These are phyloP conservation scores for Anguilla anguilla DNA, from an alignment of 2,797 vertebrate species.

Conservation along the genomic window DNA sequence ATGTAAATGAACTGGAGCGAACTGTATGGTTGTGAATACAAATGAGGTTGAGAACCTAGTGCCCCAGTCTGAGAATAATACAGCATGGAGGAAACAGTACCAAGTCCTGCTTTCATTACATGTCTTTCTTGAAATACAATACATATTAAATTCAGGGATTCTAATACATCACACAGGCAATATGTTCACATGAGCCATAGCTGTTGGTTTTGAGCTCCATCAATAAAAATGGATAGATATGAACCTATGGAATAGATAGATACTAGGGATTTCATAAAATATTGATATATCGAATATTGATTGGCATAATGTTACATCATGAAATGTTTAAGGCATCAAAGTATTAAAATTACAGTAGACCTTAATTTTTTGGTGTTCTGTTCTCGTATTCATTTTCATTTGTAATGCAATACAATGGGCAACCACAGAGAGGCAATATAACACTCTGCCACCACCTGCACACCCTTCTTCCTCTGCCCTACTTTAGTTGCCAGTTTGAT, in stretches of 20 bases:
- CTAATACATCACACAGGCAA: not conserved
- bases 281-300: too few species aligned
- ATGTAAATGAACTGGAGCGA: conserved; percentile 91
- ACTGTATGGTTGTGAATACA: conserved; percentile 86
- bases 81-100: conserved; percentile 56
- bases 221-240: not conserved
- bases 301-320: too few species aligned
- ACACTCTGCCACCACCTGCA: too few species aligned
- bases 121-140: conserved; percentile 42
- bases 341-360: too few species aligned
- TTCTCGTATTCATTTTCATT: too few species aligned
- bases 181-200: not conserved
- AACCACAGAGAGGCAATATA: too few species aligned
- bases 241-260: not conserved
- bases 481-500: not conserved
- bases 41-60: conserved; percentile 78
- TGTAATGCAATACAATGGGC: too few species aligned
- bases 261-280: not conserved
- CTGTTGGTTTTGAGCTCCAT: not conserved
- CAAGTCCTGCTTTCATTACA: conserved; percentile 50
- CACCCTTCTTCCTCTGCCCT: too few species aligned
- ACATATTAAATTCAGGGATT: conserved; percentile 41
- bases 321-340: too few species aligned
- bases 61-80: conserved; percentile 62
- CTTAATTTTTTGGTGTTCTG: too few species aligned